Conservation (phyloP, 1,140 invertebrate genomes). For the Zaprionus ghesquierei region DNA sequence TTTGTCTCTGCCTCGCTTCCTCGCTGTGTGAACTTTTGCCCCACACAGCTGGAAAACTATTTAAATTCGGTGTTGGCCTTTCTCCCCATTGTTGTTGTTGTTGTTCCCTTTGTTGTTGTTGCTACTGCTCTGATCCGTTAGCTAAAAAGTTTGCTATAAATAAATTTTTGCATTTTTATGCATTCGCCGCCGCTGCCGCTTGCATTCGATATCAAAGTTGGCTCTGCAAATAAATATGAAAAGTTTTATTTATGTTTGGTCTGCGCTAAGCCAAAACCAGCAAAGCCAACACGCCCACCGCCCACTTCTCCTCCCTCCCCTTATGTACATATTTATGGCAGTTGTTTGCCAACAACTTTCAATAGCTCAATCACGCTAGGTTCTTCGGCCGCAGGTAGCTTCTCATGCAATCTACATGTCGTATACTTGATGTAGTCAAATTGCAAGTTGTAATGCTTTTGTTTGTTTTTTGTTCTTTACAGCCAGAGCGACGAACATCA, state of each 20-base stretch:
- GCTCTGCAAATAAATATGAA: conserved; percentile 77
- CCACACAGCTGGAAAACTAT: conserved; percentile 56
- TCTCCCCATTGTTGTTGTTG: conserved; percentile 28
- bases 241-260: conserved; percentile 77
- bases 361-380: conserved; percentile 74
- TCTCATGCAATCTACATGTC: conserved; percentile 41
- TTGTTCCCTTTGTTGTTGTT: conserved; percentile 39
- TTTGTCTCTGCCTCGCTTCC: not conserved
- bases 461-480: not conserved
- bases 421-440: conserved; percentile 22
- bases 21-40: conserved; percentile 26
- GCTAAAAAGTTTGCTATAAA: conserved; percentile 73
- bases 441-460: not conserved
- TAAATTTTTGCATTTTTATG: conserved; percentile 79
- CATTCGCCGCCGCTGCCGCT: conserved; percentile 45
- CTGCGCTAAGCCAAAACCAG: conserved; percentile 24
- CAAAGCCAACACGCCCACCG: not conserved
- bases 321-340: conserved; percentile 80
- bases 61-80: conserved; percentile 50
- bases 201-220: conserved; percentile 74
- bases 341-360: conserved; percentile 80
- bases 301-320: not conserved
- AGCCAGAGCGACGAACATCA: conserved; percentile 54
- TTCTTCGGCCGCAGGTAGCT: not conserved
- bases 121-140: conserved; percentile 41